Conservation (phyloP, 2,888 invertebrate genomes). For the Apodemia mormo region DNA sequence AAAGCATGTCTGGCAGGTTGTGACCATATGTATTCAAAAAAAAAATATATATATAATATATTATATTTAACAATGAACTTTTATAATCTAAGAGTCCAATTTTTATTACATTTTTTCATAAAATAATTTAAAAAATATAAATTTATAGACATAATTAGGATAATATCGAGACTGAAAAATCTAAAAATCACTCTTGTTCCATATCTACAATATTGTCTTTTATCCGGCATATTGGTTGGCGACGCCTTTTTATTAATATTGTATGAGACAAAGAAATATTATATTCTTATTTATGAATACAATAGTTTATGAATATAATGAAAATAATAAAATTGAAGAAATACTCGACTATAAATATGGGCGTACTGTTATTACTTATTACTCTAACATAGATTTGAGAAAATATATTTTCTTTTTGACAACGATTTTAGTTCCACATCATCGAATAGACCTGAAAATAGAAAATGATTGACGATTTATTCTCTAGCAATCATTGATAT, state of each 20-base stretch:
- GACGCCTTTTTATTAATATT: neutral
- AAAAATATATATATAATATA: no score
- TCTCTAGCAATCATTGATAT: neutral
- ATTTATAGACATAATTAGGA: no score
- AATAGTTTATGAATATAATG: constrained; percentile 19
- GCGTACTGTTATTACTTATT: constrained; percentile 45
- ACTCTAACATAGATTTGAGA: constrained; percentile 70
- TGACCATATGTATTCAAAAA: no score
- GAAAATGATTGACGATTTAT: constrained; percentile 26
- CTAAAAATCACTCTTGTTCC: no score
- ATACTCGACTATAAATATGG: constrained; percentile 39
- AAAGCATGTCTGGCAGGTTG: no score
- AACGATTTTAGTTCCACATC: constrained; percentile 52
- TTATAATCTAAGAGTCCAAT: no score
- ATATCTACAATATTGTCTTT: no score
- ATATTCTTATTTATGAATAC: constrained; percentile 17
- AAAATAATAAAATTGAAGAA: constrained; percentile 18
- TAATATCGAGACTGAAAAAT: no score
- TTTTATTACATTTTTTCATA: no score
- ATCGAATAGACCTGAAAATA: constrained; percentile 66
- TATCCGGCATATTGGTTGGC: neutral
- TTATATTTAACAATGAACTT: no score
- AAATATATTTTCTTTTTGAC: constrained; percentile 44
- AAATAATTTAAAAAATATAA: no score
- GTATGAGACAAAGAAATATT: neutral